Percentiles rank a stretch among this genome's conserved stretches.
These are phyloP conservation scores for Malthinus flaveolus DNA, from an alignment of 2,888 invertebrate genomes.

Conservation along the genomic window DNA sequence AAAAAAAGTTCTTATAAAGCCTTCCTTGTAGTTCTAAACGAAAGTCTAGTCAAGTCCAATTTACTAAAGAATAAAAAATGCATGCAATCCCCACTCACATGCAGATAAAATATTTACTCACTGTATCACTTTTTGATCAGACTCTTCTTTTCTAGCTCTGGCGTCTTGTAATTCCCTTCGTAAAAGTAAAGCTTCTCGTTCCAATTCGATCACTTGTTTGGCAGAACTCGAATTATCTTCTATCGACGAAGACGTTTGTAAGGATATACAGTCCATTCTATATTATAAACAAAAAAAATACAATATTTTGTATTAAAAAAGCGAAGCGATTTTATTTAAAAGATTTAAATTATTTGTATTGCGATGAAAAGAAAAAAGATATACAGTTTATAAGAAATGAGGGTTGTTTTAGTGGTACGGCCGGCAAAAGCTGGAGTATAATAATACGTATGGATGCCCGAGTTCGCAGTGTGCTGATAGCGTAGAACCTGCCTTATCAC, in stretches of 20 bases:
- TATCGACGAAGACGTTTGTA: slow-evolving; percentile 33
- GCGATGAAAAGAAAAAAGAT: background rate
- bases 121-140: slow-evolving; percentile 63
- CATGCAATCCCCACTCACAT: background rate
- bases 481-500: slow-evolving; percentile 53
- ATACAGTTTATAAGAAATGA: slow-evolving; percentile 12
- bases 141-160: slow-evolving; percentile 60
- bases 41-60: too few relatives aligned
- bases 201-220: slow-evolving; percentile 55
- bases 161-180: slow-evolving; percentile 62
- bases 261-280: slow-evolving; percentile 14
- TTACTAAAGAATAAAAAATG: too few relatives aligned
- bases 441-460: slow-evolving; percentile 28
- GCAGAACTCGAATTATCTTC: slow-evolving; percentile 43
- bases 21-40: background rate
- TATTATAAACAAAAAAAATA: slow-evolving; percentile 12
- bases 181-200: slow-evolving; percentile 57
- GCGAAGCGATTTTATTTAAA: too few relatives aligned
- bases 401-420: slow-evolving; percentile 12
- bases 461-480: slow-evolving; percentile 42
- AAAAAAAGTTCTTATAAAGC: too few relatives aligned
- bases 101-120: slow-evolving; percentile 46
- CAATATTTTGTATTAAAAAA: too few relatives aligned
- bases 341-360: too few relatives aligned
- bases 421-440: slow-evolving; percentile 17